Conservation (phyloP, 2,888 invertebrate species). For the Drosophila nr. perissopoda region DNA sequence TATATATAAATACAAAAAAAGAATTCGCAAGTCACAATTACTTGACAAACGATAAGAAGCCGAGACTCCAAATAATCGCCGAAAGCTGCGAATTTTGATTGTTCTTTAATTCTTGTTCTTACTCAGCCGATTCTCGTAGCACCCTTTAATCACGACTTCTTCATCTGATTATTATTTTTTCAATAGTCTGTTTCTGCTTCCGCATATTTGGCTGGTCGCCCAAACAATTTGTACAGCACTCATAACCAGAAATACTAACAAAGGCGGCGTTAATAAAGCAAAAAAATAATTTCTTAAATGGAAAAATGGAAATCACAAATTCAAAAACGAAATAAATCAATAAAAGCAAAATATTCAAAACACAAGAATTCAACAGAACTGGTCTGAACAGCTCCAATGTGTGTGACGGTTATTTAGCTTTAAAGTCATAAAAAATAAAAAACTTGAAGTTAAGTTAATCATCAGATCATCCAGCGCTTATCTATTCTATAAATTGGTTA, state of each 20-base stretch:
- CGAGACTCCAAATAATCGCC: constrained; percentile 15
- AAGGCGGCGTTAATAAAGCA: constrained; percentile 16
- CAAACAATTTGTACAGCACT: constrained; percentile 19
- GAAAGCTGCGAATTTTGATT: neutral
- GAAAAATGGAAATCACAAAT: neutral
- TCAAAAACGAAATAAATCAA: neutral
- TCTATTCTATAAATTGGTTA: neutral
- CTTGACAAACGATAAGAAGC: constrained; percentile 30
- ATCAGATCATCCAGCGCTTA: neutral
- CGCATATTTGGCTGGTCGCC: constrained; percentile 48
- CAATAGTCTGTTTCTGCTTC: constrained; percentile 28
- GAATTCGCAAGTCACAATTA: constrained; percentile 51
- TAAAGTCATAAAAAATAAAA: neutral
- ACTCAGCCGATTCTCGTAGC: neutral
- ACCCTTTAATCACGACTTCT: neutral
- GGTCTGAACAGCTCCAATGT: neutral
- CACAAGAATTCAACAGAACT: neutral
- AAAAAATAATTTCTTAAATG: constrained; percentile 17
- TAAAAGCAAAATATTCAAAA: neutral
- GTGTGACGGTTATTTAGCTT: neutral
- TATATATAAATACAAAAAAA: neutral
- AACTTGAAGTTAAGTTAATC: neutral
- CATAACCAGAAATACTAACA: constrained; percentile 32
- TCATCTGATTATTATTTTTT: neutral
- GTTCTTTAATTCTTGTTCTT: neutral